Base-by-base conservation (phyloP, 1,140 invertebrate genomes). In the Microplitis mediator region DNA sequence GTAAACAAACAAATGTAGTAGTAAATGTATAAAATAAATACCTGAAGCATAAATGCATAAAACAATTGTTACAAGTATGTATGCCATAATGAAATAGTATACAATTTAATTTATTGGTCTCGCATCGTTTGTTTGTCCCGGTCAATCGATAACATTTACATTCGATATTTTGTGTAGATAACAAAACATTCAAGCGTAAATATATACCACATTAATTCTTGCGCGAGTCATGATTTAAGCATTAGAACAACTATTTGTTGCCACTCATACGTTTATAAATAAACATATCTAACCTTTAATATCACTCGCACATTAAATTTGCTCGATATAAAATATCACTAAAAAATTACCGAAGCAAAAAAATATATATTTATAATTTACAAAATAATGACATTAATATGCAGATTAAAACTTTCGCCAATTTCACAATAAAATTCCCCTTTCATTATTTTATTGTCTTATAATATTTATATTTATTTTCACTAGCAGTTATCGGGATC, bases 121-220 rank as follows among this genome's bases (percentile, higher is more conserved):
- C 60, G 60, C 60, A 62, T 62, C 60, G 60, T 62, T 62, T 62
- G 60, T 39, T 62, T 62, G 60, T 62, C 60, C 60, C 34, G 35
- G 60, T 62, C 32, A 62, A 35, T 62, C 60, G 60, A 62, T 62
- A 62, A 62, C 60, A 62, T 62, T 62, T 39, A 62, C 60, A 62
- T 62, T 62, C 8, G 60, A 62, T 62, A 31, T 62, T 62, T 62
- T 62, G 60, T 62, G 60, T 4, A 3, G 60, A 62, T 62, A 62
- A 62, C 35, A 34, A 62, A 62, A 62, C 60, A 62, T 62, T 62
- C 60, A 62, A 62, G 9, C 60, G 60, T 62, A 62, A 62, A 62
- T 62, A 45, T 45, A 62, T 62, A 62, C 60, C 60, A 62, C 60
- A 35, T 62, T 62, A 62, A 62, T 62, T 62, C 60, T 62, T 62